phyloP scores from a whole-genome alignment of 2,113 vertebrate genomes.

The Oreochromis niloticus region DNA sequence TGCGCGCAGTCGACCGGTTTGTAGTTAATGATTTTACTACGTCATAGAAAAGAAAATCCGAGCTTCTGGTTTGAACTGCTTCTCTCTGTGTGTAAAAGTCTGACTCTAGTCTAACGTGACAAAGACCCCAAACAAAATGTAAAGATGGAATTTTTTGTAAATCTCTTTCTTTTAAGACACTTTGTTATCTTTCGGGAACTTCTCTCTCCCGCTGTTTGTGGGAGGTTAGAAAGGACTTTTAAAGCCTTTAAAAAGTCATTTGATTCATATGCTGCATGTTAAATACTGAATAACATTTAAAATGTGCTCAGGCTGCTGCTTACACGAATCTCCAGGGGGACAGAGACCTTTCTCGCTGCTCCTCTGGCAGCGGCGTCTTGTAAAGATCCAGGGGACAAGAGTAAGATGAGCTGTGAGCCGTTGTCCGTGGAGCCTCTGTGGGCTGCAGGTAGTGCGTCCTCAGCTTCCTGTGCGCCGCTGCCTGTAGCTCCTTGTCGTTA shows the following conservation, averaged over 20 bases:
- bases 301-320: not conserved
- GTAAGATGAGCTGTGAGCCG: accelerated
- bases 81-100: not conserved
- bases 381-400: constrained; percentile 10
- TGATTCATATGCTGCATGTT: not conserved
- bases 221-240: not conserved
- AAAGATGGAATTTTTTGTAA: not conserved
- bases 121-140: not conserved
- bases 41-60: not conserved
- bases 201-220: not conserved
- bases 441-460: not conserved
- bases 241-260: not conserved
- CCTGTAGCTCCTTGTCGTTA: not conserved
- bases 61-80: not conserved
- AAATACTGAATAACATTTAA: not conserved
- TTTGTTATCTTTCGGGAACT: not conserved
- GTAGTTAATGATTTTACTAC: not conserved
- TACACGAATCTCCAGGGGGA: constrained; percentile 81
- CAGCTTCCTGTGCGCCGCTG: not conserved
- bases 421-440: accelerated
- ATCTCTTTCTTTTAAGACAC: not conserved
- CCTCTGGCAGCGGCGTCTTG: not conserved
- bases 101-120: not conserved
- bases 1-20: not conserved
- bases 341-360: constrained; percentile 70